Evolutionary conservation across 2,113 vertebrate species (phyloP).

Genomic region (Alectura lathami): DNA sequence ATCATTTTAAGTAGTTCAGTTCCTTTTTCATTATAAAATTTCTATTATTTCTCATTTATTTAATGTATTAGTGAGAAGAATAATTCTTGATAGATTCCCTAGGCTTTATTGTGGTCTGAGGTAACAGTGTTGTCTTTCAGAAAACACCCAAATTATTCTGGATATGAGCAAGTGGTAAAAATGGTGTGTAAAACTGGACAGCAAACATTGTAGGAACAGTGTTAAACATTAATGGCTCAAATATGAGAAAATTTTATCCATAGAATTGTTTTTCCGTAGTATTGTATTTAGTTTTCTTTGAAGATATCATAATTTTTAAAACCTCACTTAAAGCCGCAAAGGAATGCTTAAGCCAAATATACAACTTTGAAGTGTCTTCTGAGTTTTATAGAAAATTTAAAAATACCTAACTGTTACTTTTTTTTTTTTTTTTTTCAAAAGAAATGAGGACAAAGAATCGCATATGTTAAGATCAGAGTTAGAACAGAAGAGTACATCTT

Average conservation of each 20-base stretch:
- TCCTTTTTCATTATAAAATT: not conserved
- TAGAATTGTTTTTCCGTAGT: not conserved
- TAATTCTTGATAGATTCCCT: not conserved
- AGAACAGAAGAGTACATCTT: not conserved
- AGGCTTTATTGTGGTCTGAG: not conserved
- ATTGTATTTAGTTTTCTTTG: not conserved
- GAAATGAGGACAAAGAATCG: not conserved
- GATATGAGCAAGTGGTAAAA: not conserved
- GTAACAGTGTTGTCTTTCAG: not conserved
- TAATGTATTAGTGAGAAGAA: constrained; percentile 17
- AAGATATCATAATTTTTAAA: not conserved
- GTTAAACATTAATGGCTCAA: not conserved
- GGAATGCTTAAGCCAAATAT: not conserved
- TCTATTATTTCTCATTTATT: not conserved
- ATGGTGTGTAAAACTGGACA: not conserved
- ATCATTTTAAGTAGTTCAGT: not conserved
- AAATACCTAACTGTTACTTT: not conserved
- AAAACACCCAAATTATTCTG: not conserved
- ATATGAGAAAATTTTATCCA: not conserved
- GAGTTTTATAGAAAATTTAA: not conserved
- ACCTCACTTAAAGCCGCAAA: not conserved
- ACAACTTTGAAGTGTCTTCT: not conserved
- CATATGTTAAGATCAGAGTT: not conserved
- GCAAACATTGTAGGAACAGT: not conserved
- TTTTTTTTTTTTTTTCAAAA: not conserved